Percentiles rank a stretch among this genome's conserved stretches.
Evolutionary conservation across 1,140 invertebrate species (phyloP).

Genomic region (Sinonovacula constricta): DNA sequence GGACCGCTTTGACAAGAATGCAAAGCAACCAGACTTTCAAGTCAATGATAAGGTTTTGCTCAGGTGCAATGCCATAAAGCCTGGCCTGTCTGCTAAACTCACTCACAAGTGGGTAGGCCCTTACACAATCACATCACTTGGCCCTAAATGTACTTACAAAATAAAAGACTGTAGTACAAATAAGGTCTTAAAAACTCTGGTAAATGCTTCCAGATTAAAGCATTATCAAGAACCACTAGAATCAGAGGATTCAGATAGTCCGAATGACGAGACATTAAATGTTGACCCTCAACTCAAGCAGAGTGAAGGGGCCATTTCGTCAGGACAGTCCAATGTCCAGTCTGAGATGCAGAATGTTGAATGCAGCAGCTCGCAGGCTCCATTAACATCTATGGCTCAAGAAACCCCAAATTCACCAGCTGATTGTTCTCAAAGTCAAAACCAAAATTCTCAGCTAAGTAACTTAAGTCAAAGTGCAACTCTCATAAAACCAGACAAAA

Average conservation of each 20-base stretch:
- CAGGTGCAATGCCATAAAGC: background rate
- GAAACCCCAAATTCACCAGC: background rate
- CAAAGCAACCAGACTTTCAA: conserved; percentile 14
- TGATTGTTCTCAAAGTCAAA: background rate
- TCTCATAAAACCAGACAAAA: background rate
- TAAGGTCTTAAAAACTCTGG: background rate
- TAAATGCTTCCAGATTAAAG: conserved; percentile 22
- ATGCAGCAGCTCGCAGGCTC: too few relatives aligned
- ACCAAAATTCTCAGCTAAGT: background rate
- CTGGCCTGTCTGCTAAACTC: conserved; percentile 23
- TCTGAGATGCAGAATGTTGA: too few relatives aligned
- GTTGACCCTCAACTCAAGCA: background rate
- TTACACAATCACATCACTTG: conserved; percentile 7
- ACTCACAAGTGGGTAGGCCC: conserved; percentile 18
- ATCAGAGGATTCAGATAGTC: background rate
- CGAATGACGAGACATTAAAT: background rate
- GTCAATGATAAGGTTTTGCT: conserved; percentile 19
- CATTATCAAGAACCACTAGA: background rate
- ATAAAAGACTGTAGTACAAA: conserved; percentile 12
- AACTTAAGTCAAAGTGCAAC: background rate
- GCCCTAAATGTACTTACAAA: conserved; percentile 33
- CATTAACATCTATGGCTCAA: too few relatives aligned
- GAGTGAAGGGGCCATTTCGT: background rate
- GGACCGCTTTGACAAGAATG: conserved; percentile 16
- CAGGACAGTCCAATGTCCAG: too few relatives aligned